Conservation (phyloP, 2,797 vertebrate genomes). For the Pipistrellus pipistrellus region DNA sequence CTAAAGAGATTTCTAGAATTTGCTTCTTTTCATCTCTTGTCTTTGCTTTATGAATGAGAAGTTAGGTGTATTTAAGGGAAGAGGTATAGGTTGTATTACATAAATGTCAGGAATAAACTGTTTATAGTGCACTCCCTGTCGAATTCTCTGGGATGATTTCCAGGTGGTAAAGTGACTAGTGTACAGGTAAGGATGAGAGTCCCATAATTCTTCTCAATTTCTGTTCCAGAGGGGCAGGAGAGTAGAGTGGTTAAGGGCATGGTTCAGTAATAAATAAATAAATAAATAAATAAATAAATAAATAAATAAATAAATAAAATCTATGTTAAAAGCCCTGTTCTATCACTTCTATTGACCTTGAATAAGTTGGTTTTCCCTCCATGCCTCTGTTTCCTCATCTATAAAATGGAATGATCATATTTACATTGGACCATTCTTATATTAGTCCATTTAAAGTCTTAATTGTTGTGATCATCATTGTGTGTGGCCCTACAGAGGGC, state of each 20-base stretch:
- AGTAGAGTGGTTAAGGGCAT: neutral
- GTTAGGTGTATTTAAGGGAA: neutral
- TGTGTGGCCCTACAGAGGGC: neutral
- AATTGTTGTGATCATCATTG: neutral
- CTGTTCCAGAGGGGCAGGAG: neutral
- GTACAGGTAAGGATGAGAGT: neutral
- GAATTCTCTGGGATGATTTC: neutral
- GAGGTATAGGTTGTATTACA: neutral
- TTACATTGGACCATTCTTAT: neutral
- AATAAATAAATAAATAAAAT: neutral
- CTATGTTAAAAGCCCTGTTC: neutral
- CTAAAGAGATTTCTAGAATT: conserved; percentile 12
- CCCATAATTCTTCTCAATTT: neutral
- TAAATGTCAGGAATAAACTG: neutral
- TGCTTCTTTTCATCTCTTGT: conserved; percentile 32
- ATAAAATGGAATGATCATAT: neutral
- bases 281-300: too few species aligned
- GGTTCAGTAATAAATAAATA: neutral
- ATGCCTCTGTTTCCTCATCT: neutral
- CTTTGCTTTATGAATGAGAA: conserved; percentile 43
- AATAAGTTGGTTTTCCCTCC: neutral
- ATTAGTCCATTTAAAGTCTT: neutral
- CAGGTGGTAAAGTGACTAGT: neutral
- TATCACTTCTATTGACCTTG: neutral
- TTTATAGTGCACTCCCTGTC: neutral